These are phyloP conservation scores for Prolemur simus DNA, from an alignment of 2,113 vertebrate species.

Conservation along the genomic window DNA sequence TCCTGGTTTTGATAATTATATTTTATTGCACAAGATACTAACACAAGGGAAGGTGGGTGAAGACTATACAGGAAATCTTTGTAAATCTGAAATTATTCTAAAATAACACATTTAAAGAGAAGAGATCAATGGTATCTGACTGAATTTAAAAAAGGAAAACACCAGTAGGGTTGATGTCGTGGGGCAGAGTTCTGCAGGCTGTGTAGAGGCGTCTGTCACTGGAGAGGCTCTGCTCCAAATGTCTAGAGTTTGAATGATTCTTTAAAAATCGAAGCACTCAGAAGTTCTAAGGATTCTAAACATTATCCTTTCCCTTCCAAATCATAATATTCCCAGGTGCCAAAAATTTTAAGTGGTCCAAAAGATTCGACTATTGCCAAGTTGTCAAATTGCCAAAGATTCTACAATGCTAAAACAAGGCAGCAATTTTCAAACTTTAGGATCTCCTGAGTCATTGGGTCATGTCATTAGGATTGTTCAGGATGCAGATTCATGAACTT, in stretches of 20 bases:
- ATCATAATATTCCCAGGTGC: background rate
- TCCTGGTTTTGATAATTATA: background rate
- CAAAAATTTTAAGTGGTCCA: background rate
- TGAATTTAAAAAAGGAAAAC: background rate
- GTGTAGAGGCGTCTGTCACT: background rate
- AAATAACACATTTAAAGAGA: background rate
- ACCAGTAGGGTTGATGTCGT: accelerated
- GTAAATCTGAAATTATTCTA: background rate
- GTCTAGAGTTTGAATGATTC: background rate
- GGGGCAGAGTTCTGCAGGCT: background rate
- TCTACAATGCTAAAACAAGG: background rate
- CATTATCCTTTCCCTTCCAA: background rate
- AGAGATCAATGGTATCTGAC: background rate
- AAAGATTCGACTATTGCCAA: background rate
- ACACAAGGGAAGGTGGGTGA: background rate
- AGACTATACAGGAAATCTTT: background rate
- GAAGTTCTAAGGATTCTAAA: background rate
- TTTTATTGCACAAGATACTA: background rate
- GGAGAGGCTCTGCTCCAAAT: background rate
- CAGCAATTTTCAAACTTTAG: background rate
- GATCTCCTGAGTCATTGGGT: background rate
- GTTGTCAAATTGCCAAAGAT: background rate
- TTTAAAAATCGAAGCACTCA: background rate
- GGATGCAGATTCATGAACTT: background rate
- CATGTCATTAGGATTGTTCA: background rate